Base-by-base conservation (phyloP, 2,888 invertebrate species). In the Rotaria magnacalcarata region DNA sequence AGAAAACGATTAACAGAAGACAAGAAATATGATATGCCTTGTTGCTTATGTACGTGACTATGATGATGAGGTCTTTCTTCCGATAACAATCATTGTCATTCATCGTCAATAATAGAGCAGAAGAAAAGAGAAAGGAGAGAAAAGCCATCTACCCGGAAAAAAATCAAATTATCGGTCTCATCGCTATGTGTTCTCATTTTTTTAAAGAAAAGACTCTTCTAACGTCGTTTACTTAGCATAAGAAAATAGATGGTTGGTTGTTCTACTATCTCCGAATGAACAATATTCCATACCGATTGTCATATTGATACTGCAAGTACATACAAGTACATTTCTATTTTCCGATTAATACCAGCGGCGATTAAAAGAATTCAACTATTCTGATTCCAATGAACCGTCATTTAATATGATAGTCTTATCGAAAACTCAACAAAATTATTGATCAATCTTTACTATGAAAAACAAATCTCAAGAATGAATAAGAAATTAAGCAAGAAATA, bases 61-160 rank as follows among this genome's bases (percentile, higher is more conserved):
- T 67, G 67, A 41, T 67, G 67, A 67, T 67, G 67, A 67, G 34
- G 34, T 67, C 67, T 67, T 67, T 67, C 34, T 67, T 67, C 67
- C 67, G 34, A 67, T 34, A 41, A 67, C 34, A 67, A 67, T 41
- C 34, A 67, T 67, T 27, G 34, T 41, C 19, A 67, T 67, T 67
- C 67, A 27, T 67, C 34, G 67, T 67, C 67, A 7, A 34, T 67
- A 67, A 67, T 67, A 41, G 67, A 67, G 34, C 67, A 67, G 11
- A 67, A 67, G 67, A 67, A 67, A 34, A 27, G 19, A 41, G 19
- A 27, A 67, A 67, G 34, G 11, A 34, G 34, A 67, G 19, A 41
- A 67, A 34, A 41, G 34, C 0, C 34, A 34, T 5, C 4, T 67
- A 34, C 6, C 34, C 67, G 67, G 34, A 67, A 67, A 67, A 41